Base-by-base conservation (phyloP, 1,140 invertebrate species). In the Zaprionus lachaisei region DNA sequence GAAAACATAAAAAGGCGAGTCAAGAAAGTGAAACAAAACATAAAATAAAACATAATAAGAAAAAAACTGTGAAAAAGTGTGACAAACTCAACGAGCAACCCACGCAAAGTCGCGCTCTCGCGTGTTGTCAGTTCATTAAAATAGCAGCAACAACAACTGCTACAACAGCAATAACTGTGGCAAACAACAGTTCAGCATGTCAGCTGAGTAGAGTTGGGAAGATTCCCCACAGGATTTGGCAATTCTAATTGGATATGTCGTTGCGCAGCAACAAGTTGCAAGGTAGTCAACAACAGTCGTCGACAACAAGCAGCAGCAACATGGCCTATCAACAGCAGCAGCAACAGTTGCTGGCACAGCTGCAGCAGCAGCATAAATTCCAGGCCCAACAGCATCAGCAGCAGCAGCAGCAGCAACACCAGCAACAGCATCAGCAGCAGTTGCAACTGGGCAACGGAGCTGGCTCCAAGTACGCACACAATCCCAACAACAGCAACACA, bases 341-440 rank as follows among this genome's bases (percentile, higher is more conserved):
- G 66, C 92, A 93, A 63, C 91, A 93, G 49, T 80, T 93, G 74
- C 72, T 91, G 47, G 83, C 85, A 7, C 89, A 92, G 63, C 61
- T 87, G 67, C 90, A 92, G 66, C 92, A 93, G 57, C 89, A 92
- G 34, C 91, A 92, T 61, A 92, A 93, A 71, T 93, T 93, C 63
- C 92, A 93, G 64, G 92, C 93, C 5, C 87, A 92, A 28, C 90
- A 89, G 22, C 68, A 83, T 20, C 92, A 92, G 22, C 31, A 84
- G 77, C 68, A 71, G 5, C 56, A 69, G n/a, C n/a, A n/a, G n/a
- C n/a, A n/a, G 58, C 57, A 56, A 15, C 38, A 44, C 17, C 75
- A 73, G 20, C 77, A 37, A 4, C 34, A 14, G 12, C 34, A 37
- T 72, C 56, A 69, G 9, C 54, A 66, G 22, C 68, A 71, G 47